Conservation (phyloP, 1,140 invertebrate species). For the Gryon sp. region DNA sequence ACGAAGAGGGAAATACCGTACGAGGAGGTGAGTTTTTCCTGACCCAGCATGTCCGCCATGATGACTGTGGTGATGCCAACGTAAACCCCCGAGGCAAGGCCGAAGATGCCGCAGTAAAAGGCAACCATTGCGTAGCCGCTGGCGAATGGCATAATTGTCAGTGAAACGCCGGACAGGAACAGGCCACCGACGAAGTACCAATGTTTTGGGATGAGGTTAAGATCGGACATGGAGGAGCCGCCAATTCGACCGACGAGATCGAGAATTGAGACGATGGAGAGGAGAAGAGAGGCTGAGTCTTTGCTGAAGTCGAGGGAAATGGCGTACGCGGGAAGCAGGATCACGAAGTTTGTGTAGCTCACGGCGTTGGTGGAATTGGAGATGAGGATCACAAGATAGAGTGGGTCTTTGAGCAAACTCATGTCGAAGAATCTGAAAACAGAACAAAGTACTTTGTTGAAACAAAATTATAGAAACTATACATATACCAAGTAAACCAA, state of each 20-base stretch:
- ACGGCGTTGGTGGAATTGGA: conserved; percentile 92
- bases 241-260: conserved; percentile 89
- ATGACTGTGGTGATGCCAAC: conserved; percentile 91
- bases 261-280: conserved; percentile 88
- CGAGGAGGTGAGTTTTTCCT: conserved; percentile 89
- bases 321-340: conserved; percentile 88
- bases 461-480: too few species aligned
- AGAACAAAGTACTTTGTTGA: too few species aligned
- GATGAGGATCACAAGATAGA: conserved; percentile 89
- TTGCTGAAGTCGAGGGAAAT: conserved; percentile 85
- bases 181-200: conserved; percentile 90
- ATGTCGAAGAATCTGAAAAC: conserved; percentile 87
- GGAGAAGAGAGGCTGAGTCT: conserved; percentile 83
- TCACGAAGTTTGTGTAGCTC: conserved; percentile 92
- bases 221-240: conserved; percentile 89
- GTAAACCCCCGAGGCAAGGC: conserved; percentile 90
- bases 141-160: conserved; percentile 85
- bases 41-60: conserved; percentile 91
- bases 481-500: too few species aligned
- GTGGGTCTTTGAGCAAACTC: conserved; percentile 86
- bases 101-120: conserved; percentile 87
- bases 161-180: conserved; percentile 86
- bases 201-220: conserved; percentile 85
- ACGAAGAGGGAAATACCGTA: conserved; percentile 92
- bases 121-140: conserved; percentile 80